These are phyloP conservation scores for Pogonus chalceus DNA, from an alignment of 1,140 invertebrate species.

Conservation along the genomic window DNA sequence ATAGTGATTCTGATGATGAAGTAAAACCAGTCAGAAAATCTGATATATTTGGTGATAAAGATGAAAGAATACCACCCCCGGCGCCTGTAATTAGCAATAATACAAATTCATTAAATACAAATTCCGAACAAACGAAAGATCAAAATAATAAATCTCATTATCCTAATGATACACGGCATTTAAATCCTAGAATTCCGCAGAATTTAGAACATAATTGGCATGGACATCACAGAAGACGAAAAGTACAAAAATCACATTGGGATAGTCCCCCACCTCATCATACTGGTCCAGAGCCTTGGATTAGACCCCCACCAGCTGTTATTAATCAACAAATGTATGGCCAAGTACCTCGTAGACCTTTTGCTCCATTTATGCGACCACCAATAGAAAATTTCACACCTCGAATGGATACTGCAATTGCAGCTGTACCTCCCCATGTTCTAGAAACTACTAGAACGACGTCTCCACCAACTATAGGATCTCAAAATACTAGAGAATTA, in stretches of 20 bases:
- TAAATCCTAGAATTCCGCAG: background rate
- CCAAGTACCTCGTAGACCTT: background rate
- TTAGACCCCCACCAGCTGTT: background rate
- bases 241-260: background rate
- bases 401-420: background rate
- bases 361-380: background rate
- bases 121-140: background rate
- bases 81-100: slow-evolving; percentile 1
- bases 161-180: background rate
- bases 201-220: background rate
- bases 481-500: slow-evolving; percentile 34
- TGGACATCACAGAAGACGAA: background rate
- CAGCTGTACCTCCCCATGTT: background rate
- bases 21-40: slow-evolving; percentile 17
- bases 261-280: background rate
- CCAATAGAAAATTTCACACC: background rate
- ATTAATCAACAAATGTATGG: background rate
- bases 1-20: slow-evolving; percentile 17
- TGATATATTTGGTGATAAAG: slow-evolving; percentile 39
- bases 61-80: slow-evolving; percentile 33
- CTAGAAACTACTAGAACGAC: background rate
- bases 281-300: background rate
- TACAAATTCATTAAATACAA: background rate
- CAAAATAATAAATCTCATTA: background rate
- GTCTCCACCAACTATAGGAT: slow-evolving; percentile 30